phyloP scores from a whole-genome alignment of 2,888 invertebrate species.

The Pimpla rufipes region DNA sequence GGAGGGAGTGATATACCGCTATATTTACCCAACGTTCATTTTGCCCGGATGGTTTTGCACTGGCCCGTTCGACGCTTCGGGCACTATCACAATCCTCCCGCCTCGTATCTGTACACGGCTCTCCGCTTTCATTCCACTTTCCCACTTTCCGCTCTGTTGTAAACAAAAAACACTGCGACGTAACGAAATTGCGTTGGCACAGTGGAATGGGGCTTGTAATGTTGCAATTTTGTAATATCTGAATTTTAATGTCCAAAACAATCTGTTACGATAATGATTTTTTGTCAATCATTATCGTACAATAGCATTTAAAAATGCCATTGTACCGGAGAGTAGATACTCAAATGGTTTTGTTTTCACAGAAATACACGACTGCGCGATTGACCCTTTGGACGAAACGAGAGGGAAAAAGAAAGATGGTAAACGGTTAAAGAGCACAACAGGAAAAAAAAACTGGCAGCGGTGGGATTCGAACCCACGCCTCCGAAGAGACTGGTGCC shows the following conservation, averaged over 20 bases:
- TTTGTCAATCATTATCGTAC: too few relatives aligned
- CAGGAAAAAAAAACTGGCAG: slow-evolving; percentile 80
- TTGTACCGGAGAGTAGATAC: too few relatives aligned
- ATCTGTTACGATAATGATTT: too few relatives aligned
- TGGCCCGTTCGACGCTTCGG: slow-evolving; percentile 61
- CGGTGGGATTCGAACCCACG: slow-evolving; percentile 86
- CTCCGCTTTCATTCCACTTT: slow-evolving; percentile 11
- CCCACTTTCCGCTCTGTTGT: not conserved
- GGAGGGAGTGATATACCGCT: too few relatives aligned
- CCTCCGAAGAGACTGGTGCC: slow-evolving; percentile 85
- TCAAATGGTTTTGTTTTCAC: too few relatives aligned
- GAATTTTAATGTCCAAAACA: too few relatives aligned
- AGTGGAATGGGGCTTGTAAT: not conserved
- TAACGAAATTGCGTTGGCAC: not conserved
- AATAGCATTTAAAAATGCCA: too few relatives aligned
- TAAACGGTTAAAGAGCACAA: too few relatives aligned
- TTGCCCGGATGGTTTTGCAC: slow-evolving; percentile 62
- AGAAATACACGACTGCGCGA: too few relatives aligned
- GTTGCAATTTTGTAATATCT: not conserved
- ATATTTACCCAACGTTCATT: slow-evolving; percentile 35
- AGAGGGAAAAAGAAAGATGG: too few relatives aligned
- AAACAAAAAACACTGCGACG: not conserved
- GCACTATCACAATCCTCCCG: slow-evolving; percentile 27
- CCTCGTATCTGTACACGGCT: too few relatives aligned
- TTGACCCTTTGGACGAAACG: too few relatives aligned